Base-by-base conservation (phyloP, 1,140 invertebrate genomes). In the Dermatophagoides farinae region DNA sequence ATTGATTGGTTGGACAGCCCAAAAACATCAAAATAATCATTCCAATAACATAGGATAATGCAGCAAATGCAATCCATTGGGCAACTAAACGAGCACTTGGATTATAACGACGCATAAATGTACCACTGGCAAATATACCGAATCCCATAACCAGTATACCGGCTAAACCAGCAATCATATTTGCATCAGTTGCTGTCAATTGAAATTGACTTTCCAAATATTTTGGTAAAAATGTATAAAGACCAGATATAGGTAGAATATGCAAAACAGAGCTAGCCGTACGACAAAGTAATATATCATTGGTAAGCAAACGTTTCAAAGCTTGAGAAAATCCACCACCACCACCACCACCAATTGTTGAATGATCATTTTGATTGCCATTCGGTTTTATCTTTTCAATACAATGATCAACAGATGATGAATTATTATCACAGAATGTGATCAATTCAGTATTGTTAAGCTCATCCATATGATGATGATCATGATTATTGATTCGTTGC, bases 191-290 rank as follows among this genome's bases (percentile, higher is more conserved):
- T 50, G 88, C 85, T 16, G 87, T 80, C 66, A 91, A 73, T 62
- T 85, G 77, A 74, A 92, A 93, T 76, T 91, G 87, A 51, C 82
- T 84, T 75, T 92, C 88, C 64, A 93, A 73, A 71, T 91, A 93
- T 72, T 93, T 93, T 52, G 89, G 88, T 66, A 92, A 75, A 73
- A 92, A 95, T 46, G 87, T 89, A 72, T 91, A 90, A 10, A 90
- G 76, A 6, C 88, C 88, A 60, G 86, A 85, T 65, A 91, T 88
- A 44, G 87, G 88, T 67, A 92, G 76, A 66, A 92, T 79, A 68
- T 91, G 86, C 10, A 93, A 76, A 18, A 92, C 88, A 59, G 82
- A 87, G 64, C 83, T 86, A 5, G 86, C 85, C 11, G 86, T 90
- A 20, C 88, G 77, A 70, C 84, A 84, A 80, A 91, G 85, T 25